These are phyloP conservation scores for Mycalesis mineus DNA, from an alignment of 2,888 invertebrate genomes.

Conservation along the genomic window DNA sequence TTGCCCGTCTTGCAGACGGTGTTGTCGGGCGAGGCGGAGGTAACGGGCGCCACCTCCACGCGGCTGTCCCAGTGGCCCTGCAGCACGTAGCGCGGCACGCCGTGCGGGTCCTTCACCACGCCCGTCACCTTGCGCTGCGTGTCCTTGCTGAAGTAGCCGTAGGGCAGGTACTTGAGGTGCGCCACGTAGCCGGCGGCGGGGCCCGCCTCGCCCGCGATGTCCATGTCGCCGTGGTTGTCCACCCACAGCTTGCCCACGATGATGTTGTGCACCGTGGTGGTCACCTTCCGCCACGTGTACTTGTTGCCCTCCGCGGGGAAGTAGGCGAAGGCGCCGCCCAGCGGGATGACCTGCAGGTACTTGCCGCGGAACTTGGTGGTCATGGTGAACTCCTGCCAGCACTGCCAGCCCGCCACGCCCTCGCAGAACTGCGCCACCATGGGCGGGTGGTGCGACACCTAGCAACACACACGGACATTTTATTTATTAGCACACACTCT, in stretches of 20 bases:
- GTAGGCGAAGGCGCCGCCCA: slow-evolving; percentile 84
- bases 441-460: slow-evolving; percentile 98
- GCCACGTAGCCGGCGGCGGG: slow-evolving; percentile 94
- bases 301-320: slow-evolving; percentile 85
- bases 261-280: slow-evolving; percentile 99
- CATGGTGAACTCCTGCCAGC: slow-evolving; percentile 99
- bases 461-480: too few relatives aligned
- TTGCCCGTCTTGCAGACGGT: slow-evolving; percentile 96
- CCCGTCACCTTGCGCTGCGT: slow-evolving; percentile 94
- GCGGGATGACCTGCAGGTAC: slow-evolving; percentile 92
- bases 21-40: slow-evolving; percentile 84
- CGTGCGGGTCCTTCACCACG: slow-evolving; percentile 84
- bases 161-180: slow-evolving; percentile 97
- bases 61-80: slow-evolving; percentile 96
- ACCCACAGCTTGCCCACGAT: slow-evolving; percentile 99
- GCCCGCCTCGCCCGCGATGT: slow-evolving; percentile 89
- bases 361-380: slow-evolving; percentile 99
- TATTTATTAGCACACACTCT: too few relatives aligned
- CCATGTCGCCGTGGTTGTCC: slow-evolving; percentile 99
- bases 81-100: slow-evolving; percentile 87
- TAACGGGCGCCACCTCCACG: slow-evolving; percentile 95
- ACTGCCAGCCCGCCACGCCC: slow-evolving; percentile 90
- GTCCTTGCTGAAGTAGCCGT: slow-evolving; percentile 98
- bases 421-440: slow-evolving; percentile 98
- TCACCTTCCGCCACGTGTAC: slow-evolving; percentile 98